phyloP scores from a whole-genome alignment of 2,888 invertebrate species.

The Eupithecia subumbrata region DNA sequence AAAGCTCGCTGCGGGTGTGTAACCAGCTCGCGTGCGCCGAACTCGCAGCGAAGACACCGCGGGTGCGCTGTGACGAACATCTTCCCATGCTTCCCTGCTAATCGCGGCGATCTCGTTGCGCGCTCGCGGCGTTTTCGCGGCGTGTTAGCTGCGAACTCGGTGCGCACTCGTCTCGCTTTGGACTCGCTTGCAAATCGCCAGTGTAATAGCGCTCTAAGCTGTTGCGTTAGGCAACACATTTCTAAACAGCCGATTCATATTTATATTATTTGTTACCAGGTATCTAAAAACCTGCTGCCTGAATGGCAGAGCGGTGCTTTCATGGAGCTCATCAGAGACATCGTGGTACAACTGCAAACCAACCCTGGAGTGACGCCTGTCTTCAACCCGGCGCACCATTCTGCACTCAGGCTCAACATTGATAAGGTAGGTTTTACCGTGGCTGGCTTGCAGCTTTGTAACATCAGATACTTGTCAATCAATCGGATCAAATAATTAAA shows the following conservation, averaged over 20 bases:
- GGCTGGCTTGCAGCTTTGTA: neutral
- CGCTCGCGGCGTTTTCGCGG: too few relatives aligned
- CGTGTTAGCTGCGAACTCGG: too few relatives aligned
- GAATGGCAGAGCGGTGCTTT: slow-evolving; percentile 91
- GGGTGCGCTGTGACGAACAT: too few relatives aligned
- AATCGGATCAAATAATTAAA: neutral
- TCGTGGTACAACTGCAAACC: slow-evolving; percentile 91
- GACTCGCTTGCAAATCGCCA: too few relatives aligned
- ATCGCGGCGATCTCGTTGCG: too few relatives aligned
- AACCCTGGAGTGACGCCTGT: slow-evolving; percentile 90
- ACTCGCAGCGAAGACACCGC: too few relatives aligned
- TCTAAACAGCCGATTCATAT: neutral
- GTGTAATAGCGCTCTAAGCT: too few relatives aligned
- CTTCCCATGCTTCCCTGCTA: too few relatives aligned
- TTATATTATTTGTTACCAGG: slow-evolving; percentile 73
- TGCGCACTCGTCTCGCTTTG: too few relatives aligned
- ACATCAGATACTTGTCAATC: neutral
- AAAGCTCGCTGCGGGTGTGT: too few relatives aligned
- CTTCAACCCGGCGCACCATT: slow-evolving; percentile 70
- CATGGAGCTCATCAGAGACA: slow-evolving; percentile 92
- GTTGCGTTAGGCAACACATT: neutral
- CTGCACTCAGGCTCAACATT: slow-evolving; percentile 70
- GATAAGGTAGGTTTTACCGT: slow-evolving; percentile 66
- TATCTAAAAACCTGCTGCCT: slow-evolving; percentile 90
- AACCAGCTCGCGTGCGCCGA: too few relatives aligned